phyloP scores from a whole-genome alignment of 1,140 invertebrate genomes.

The Aphelinus certus region DNA sequence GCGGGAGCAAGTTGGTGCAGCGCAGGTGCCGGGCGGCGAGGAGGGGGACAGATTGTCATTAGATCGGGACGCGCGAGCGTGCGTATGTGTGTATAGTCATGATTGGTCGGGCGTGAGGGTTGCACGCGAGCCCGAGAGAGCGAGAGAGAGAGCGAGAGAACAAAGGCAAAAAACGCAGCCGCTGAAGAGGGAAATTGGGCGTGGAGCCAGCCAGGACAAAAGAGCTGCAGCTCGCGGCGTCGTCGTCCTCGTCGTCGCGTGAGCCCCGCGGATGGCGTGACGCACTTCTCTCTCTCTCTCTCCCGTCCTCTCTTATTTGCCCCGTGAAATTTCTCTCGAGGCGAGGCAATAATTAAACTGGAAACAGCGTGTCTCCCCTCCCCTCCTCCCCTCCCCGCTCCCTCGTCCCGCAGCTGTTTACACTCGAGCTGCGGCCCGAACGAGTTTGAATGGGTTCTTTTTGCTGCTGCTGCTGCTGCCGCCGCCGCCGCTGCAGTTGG shows the following conservation, averaged over 20 bases:
- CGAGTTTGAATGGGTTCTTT: neutral
- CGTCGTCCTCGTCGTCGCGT: neutral
- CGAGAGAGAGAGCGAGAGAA: too few species aligned
- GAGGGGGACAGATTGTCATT: too few species aligned
- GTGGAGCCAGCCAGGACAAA: too few species aligned
- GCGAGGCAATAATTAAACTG: constrained; percentile 24
- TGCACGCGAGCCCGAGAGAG: too few species aligned
- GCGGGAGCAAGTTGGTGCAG: too few species aligned
- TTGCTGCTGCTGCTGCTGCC: neutral
- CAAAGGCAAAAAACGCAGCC: too few species aligned
- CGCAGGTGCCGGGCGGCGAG: too few species aligned
- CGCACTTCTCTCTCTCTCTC: neutral
- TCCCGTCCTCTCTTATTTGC: neutral
- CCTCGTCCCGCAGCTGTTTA: neutral
- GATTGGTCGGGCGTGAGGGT: too few species aligned
- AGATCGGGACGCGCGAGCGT: too few species aligned
- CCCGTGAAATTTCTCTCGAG: constrained; percentile 14
- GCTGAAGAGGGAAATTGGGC: too few species aligned
- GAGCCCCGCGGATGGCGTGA: constrained; percentile 2
- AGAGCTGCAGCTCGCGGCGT: too few species aligned
- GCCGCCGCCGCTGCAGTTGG: neutral
- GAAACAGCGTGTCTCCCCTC: neutral
- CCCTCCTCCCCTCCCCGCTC: neutral
- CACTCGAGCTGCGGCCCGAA: neutral
- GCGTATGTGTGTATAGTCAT: too few species aligned